Evolutionary conservation across 2,113 vertebrate species (phyloP), one percentile per base, ranked within the genome.

Genomic region (Mungos mungo): DNA sequence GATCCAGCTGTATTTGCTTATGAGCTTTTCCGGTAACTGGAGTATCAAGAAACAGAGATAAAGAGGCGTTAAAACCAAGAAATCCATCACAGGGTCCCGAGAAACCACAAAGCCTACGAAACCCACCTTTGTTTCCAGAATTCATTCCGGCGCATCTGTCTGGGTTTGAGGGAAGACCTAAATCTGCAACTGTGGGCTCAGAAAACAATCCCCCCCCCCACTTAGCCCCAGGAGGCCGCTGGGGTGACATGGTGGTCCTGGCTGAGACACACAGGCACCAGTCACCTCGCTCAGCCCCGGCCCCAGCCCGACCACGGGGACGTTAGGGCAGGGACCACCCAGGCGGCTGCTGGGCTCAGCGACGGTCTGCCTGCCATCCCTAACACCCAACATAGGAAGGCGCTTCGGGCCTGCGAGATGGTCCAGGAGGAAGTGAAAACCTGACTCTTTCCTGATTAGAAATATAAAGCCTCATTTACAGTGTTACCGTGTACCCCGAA

Each of bases 11-110:
- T 99, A 99, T 93, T 96, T 98, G 76, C 98, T 98, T 84, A 99
- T 97, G 71, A 99, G 98, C 83, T 98, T 99, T 93, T 99, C 98
- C 50, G 99, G 99, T 97, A 99, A 98, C 99, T 99, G 98, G 31
- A 98, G 76, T 90, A 85, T 90, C 81, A 71, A 98, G 29, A 98
- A 90, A 98, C 88, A 98, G 41, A 96, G 54, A 98, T 7, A 92
- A 69, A 5, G 2, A 77, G 25, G 21, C 14, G 50, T 98, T 92
- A 97, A 71, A 3, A 27, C 47, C 60, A 50, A 57, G 50, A 76
- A 52, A 52, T 19, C 38, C 41, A 88, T 7, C 7, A 52, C 29
- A 81, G 0, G 2, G 77, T 5, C 88, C 60, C 25, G 0, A 74
- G 66, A 84, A 93, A 94, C 8, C 54, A 71, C 0, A 3, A 91